Conservation (phyloP, 2,113 vertebrate genomes). For the Mesoclemmys tuberculata region DNA sequence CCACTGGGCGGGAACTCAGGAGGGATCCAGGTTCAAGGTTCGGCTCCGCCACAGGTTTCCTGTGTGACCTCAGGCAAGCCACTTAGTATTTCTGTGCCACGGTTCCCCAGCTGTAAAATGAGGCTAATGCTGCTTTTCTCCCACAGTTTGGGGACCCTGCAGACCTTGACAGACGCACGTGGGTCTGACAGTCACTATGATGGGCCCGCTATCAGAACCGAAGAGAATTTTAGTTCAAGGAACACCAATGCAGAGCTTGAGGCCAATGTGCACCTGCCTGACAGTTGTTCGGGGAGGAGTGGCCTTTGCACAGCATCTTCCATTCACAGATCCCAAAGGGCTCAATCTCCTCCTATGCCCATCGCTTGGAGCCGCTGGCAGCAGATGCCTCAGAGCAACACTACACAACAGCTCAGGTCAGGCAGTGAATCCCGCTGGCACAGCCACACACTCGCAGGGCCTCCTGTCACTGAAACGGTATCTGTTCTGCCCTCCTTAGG, state of each 20-base stretch:
- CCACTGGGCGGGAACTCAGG: neutral
- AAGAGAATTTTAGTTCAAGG: neutral
- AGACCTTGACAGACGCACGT: neutral
- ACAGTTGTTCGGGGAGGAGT: neutral
- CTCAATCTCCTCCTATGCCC: neutral
- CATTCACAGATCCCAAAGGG: neutral
- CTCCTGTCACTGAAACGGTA: neutral
- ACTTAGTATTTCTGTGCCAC: neutral
- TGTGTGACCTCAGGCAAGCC: neutral
- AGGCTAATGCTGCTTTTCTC: neutral
- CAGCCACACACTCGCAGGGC: neutral
- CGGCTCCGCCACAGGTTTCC: neutral
- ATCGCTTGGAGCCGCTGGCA: no score
- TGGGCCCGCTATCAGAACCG: neutral
- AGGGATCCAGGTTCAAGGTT: neutral
- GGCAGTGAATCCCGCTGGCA: neutral
- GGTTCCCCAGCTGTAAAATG: neutral
- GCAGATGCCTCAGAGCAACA: neutral
- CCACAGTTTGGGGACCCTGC: neutral
- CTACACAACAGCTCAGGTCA: neutral
- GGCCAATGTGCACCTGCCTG: neutral
- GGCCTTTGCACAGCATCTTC: neutral
- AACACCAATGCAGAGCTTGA: neutral
- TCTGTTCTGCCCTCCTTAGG: neutral
- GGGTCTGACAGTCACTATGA: neutral